Base-by-base conservation (phyloP, 2,113 vertebrate genomes). In the Cariama cristata region DNA sequence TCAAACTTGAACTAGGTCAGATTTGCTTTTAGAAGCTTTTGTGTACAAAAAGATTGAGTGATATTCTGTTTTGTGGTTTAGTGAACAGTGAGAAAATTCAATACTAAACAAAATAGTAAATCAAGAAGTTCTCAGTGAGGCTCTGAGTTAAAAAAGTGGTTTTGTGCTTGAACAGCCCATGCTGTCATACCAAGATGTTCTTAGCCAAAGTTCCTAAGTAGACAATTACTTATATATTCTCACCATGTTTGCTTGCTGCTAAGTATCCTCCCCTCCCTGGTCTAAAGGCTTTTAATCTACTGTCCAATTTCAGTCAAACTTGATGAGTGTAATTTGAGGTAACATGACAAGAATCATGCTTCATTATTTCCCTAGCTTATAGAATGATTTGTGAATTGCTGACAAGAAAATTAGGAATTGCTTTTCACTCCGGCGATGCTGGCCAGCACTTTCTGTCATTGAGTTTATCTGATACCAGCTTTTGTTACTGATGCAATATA, bases 171-270 rank as follows among this genome's bases (percentile, higher is more conserved):
- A 58, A 40, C 10, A 64, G 10, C 4, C 22, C 20, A 20, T 33
- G 12, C 17, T 55, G 5, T 38, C 3, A 0, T 60, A 79, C 19
- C 20, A 68, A 56, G 23, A 24, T 35, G 4, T 60, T 82, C 20
- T 67, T 56, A 55, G 22, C 6, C 14, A 38, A 49, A 82, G 20
- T 52, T 90, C 22, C 44, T 82, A 66, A 35, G 28, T 33, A 75
- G n/a, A 59, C 3, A 56, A 30, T 60, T 73, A 50, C 3, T 76
- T 86, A 26, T 0, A 8, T 68, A 23, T 44, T 92, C 49, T 83
- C 30, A 44, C 4, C 2, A 1, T 62, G 21, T 74, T 81, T 90
- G 8, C 16, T n/a, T 74, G 2, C 14, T 0, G 0, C 8, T 66
- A 66, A 35, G 6, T 30, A 49, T 66, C 49, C 35, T 52, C 45